phyloP scores from a whole-genome alignment of 2,888 invertebrate genomes.

The Ferdinandea cuprea region DNA sequence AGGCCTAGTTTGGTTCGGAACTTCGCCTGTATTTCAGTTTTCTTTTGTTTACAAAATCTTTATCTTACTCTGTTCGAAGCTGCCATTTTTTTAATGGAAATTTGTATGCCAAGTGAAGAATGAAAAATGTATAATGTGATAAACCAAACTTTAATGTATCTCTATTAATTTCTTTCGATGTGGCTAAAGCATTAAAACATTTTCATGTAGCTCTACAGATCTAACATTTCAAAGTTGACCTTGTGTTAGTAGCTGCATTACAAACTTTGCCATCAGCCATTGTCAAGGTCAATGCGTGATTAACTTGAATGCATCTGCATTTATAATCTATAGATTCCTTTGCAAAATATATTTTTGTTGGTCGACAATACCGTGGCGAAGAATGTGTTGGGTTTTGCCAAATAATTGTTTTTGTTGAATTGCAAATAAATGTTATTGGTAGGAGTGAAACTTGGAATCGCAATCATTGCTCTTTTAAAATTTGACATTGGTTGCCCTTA shows the following conservation, averaged over 20 bases:
- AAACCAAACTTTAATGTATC: constrained; percentile 77
- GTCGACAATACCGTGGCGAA: no score
- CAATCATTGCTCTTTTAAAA: no score
- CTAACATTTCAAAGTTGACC: constrained; percentile 78
- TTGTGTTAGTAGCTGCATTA: constrained; percentile 78
- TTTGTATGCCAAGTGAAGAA: constrained; percentile 48
- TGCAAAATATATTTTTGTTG: no score
- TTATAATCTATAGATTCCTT: no score
- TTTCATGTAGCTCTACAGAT: constrained; percentile 79
- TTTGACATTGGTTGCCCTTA: no score
- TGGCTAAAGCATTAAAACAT: constrained; percentile 77
- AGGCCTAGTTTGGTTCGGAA: constrained; percentile 2
- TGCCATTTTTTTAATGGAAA: constrained; percentile 3
- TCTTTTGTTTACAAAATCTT: constrained; percentile 4
- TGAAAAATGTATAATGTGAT: constrained; percentile 78
- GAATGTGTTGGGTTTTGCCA: no score
- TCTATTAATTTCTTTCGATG: constrained; percentile 57
- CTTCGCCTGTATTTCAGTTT: no score
- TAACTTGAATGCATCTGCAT: background rate
- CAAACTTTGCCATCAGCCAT: constrained; percentile 79
- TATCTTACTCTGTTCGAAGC: constrained; percentile 1
- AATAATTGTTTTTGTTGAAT: no score
- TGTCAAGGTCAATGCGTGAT: constrained; percentile 72
- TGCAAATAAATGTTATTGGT: no score
- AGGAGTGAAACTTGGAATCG: no score